Percentiles rank a stretch among this genome's conserved stretches.
These are phyloP conservation scores for Glossosoma conforme DNA, from an alignment of 1,140 invertebrate species.

Conservation along the genomic window DNA sequence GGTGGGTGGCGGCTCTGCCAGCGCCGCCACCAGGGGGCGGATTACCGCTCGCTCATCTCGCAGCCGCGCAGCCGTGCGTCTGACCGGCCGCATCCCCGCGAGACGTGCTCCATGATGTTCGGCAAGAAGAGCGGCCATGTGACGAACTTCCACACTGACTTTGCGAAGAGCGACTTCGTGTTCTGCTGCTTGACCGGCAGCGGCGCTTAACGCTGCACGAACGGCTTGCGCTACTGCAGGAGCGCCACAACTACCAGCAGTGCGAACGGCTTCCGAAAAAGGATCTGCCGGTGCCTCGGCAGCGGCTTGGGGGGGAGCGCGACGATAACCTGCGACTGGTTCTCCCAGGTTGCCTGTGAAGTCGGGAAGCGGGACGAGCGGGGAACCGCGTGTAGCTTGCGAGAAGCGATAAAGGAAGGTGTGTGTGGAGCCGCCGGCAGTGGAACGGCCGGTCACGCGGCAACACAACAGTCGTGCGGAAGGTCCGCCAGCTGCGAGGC, in stretches of 20 bases:
- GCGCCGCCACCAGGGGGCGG: slow-evolving; percentile 16
- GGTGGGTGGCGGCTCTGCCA: not conserved
- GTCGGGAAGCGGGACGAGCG: slow-evolving; percentile 46
- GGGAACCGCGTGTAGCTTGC: slow-evolving; percentile 45
- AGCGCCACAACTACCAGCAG: slow-evolving; percentile 5
- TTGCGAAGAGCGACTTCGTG: slow-evolving; percentile 43
- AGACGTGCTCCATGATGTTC: slow-evolving; percentile 34
- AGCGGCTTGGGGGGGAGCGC: slow-evolving; percentile 34
- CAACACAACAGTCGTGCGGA: slow-evolving; percentile 51
- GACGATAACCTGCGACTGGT: slow-evolving; percentile 42
- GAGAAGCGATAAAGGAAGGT: slow-evolving; percentile 53
- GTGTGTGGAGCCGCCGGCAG: slow-evolving; percentile 48
- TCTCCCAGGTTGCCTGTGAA: slow-evolving; percentile 47
- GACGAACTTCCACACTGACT: slow-evolving; percentile 43
- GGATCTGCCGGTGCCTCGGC: slow-evolving; percentile 42
- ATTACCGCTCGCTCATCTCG: slow-evolving; percentile 14
- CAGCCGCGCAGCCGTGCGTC: not conserved
- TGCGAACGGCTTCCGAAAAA: slow-evolving; percentile 24
- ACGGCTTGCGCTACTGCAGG: slow-evolving; percentile 35
- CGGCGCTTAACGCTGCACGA: slow-evolving; percentile 38
- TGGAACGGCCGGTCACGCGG: slow-evolving; percentile 47
- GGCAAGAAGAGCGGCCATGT: slow-evolving; percentile 42
- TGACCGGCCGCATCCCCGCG: not conserved
- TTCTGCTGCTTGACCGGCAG: slow-evolving; percentile 41
- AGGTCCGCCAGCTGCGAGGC: slow-evolving; percentile 48